phyloP scores from a whole-genome alignment of 2,888 invertebrate genomes.

The Campoplex capitator region DNA sequence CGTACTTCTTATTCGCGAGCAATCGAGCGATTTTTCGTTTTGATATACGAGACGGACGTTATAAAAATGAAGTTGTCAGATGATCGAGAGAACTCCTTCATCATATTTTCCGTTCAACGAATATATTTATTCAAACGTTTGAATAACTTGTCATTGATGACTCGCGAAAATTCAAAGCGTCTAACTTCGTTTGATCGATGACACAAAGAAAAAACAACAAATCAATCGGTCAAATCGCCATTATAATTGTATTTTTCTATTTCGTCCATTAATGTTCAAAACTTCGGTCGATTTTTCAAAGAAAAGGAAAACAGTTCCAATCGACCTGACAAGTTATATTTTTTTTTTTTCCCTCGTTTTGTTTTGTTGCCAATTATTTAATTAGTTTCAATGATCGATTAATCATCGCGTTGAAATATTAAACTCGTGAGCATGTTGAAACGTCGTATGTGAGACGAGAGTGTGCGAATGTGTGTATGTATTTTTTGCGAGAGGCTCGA shows the following conservation, averaged over 20 bases:
- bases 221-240: constrained; percentile 58
- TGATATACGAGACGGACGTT: constrained; percentile 4
- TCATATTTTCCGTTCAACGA: constrained; percentile 1
- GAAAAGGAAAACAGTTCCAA: constrained; percentile 11
- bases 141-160: constrained; percentile 29
- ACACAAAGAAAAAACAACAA: constrained; percentile 4
- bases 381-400: constrained; percentile 9
- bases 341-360: constrained; percentile 20
- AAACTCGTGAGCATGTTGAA: constrained; percentile 15
- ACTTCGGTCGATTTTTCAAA: constrained; percentile 40
- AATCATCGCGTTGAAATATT: constrained; percentile 29
- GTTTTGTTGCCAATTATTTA: constrained; percentile 27
- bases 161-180: constrained; percentile 22
- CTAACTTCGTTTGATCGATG: constrained; percentile 9
- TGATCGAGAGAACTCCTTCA: neutral
- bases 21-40: neutral
- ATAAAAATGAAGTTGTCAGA: neutral
- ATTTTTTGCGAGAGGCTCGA: constrained; percentile 49
- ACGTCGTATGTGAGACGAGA: constrained; percentile 23
- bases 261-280: constrained; percentile 63
- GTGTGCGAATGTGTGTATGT: constrained; percentile 29
- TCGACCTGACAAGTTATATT: constrained; percentile 44
- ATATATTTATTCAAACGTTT: constrained; percentile 1
- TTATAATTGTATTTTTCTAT: constrained; percentile 71
- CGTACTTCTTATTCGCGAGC: neutral